Evolutionary conservation across 2,113 vertebrate genomes (phyloP).

Genomic region (Elaphurus davidianus): DNA sequence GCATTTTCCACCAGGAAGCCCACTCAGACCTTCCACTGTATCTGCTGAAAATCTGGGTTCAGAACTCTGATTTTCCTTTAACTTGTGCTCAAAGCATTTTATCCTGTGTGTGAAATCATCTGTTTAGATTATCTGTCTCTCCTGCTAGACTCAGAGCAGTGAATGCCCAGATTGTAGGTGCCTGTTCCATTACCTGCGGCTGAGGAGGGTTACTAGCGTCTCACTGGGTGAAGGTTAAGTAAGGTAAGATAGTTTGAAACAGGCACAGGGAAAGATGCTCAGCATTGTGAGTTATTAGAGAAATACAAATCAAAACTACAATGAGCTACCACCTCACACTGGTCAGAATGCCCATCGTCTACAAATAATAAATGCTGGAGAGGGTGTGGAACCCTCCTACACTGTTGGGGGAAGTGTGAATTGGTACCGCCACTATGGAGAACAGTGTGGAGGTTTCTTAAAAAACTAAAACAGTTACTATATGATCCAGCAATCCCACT

Average conservation of each 20-base stretch:
- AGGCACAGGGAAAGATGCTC: not conserved
- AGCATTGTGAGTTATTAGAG: not conserved
- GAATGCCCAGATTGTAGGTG: not conserved
- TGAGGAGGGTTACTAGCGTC: not conserved
- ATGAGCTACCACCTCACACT: not conserved
- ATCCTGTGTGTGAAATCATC: not conserved
- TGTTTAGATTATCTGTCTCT: not conserved
- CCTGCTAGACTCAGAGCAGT: not conserved
- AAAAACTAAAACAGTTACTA: accelerated
- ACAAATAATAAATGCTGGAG: not conserved
- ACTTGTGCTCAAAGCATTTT: not conserved
- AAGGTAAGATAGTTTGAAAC: not conserved
- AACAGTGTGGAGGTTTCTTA: not conserved
- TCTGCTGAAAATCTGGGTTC: not conserved
- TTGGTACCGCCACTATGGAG: not conserved
- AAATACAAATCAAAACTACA: not conserved
- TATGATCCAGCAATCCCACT: not conserved
- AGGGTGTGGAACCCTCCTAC: not conserved
- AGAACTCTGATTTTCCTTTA: not conserved
- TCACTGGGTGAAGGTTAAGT: not conserved
- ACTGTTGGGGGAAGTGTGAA: not conserved
- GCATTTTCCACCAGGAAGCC: not conserved
- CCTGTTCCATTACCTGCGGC: not conserved
- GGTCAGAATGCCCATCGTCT: not conserved
- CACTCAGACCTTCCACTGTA: not conserved